Evolutionary conservation across 2,113 vertebrate genomes (phyloP), one percentile per base, ranked within the genome.

Genomic region (Emydocephalus ijimae): DNA sequence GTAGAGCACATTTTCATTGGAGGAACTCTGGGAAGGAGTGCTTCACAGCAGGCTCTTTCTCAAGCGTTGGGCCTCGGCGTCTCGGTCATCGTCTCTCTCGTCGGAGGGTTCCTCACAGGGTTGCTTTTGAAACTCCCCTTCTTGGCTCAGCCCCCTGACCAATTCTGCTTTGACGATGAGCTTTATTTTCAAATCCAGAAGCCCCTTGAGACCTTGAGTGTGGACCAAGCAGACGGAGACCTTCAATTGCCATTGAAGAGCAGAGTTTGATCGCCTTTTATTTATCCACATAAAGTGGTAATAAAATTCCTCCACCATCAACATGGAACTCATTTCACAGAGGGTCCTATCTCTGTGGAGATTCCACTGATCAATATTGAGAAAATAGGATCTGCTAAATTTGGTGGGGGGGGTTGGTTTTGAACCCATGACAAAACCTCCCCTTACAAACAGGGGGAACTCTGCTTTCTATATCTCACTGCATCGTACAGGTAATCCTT

Each of bases 91-190:
- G 59, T 93, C 34, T 97, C 98, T 0, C 94, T 97, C 7, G 39
- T 98, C 0, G 95, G 98, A 0, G 98, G 98, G 15, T 26, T 97
- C 45, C 89, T 98, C 26, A 96, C 98, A 0, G 98, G 98, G 0
- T 18, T 96, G 0, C 6, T 93, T 3, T 94, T 99, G 89, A 98
- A 95, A 59, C 85, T 98, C 87, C 97, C 98, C 10, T 97, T 95
- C 94, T 95, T 98, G 6, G 95, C 96, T 1, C 96, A 56, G 6
- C 98, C 97, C 0, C 94, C 97, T 0, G 96, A 98, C 92, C 93
- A 91, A 5, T 92, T 96, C 69, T 98, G 98, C 95, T 98, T 98
- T n/a, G 97, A 98, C 0, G 98, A 98, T 57, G 92, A 96, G 0
- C 90, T 96, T 26, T 98, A 98, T 95, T 98, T 99, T 92, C 95